Conservation (phyloP, 1,140 invertebrate genomes). For the Cyclargus thomasi region DNA sequence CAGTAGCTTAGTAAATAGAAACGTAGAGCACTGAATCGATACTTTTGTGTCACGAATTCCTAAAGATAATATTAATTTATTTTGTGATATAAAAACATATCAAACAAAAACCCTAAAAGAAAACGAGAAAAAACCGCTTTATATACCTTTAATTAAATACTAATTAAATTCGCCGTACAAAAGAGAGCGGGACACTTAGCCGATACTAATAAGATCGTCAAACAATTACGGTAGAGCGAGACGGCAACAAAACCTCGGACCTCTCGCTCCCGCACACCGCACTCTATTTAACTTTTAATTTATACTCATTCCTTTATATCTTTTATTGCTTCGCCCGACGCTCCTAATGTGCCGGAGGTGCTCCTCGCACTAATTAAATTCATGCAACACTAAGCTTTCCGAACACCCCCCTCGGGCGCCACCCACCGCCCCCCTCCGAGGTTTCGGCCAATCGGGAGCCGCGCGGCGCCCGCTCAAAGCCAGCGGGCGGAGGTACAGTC, state of each 20-base stretch:
- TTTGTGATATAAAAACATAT: not conserved
- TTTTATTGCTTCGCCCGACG: slow-evolving; percentile 74
- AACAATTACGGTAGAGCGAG: slow-evolving; percentile 66
- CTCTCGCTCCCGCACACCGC: slow-evolving; percentile 41
- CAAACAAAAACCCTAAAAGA: not conserved
- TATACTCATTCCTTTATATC: slow-evolving; percentile 76
- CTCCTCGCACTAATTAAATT: slow-evolving; percentile 74
- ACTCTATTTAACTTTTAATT: slow-evolving; percentile 76
- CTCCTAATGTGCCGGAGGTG: slow-evolving; percentile 74
- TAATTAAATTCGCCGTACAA: slow-evolving; percentile 73
- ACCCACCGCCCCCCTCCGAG: slow-evolving; percentile 36
- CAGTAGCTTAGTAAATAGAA: no score
- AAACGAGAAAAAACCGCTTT: slow-evolving; percentile 12
- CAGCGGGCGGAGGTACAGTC: slow-evolving; percentile 47
- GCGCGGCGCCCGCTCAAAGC: slow-evolving; percentile 33
- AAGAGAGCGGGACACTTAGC: slow-evolving; percentile 71
- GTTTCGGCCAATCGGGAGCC: slow-evolving; percentile 34
- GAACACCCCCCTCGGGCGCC: slow-evolving; percentile 40
- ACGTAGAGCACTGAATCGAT: not conserved
- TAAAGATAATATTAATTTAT: not conserved
- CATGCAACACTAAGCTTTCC: slow-evolving; percentile 71
- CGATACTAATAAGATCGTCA: slow-evolving; percentile 76
- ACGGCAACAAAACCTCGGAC: slow-evolving; percentile 25
- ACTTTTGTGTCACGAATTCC: not conserved
- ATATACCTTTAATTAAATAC: slow-evolving; percentile 60